Percentiles rank a stretch among this genome's conserved stretches.
These are phyloP conservation scores for Apocrypta bakeri DNA, from an alignment of 1,140 invertebrate genomes.

Conservation along the genomic window DNA sequence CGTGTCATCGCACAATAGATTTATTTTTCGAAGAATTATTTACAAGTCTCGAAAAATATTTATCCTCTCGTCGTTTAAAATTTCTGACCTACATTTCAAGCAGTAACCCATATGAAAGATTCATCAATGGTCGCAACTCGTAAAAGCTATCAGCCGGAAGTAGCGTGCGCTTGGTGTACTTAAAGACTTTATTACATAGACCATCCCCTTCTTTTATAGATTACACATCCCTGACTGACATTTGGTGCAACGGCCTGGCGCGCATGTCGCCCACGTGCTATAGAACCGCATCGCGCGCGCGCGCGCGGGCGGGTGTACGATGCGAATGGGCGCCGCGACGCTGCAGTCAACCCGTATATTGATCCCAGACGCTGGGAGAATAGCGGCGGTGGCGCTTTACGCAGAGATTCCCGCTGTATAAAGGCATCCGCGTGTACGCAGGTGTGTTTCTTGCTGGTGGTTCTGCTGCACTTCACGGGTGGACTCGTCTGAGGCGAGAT, in stretches of 20 bases:
- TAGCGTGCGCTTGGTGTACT: background rate
- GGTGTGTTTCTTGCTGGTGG: background rate
- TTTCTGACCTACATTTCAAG: background rate
- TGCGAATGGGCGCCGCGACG: background rate
- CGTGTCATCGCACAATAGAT: no score
- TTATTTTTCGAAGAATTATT: no score
- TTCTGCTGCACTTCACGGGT: conserved; percentile 12
- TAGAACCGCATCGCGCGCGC: conserved; percentile 21
- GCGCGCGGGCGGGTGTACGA: background rate
- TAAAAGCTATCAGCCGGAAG: background rate
- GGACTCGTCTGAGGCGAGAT: conserved; percentile 18
- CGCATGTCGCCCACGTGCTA: conserved; percentile 42
- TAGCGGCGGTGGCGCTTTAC: background rate
- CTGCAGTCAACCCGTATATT: conserved; percentile 42
- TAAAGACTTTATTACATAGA: background rate
- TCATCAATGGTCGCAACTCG: background rate
- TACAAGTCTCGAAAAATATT: no score
- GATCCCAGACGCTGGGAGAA: conserved; percentile 8
- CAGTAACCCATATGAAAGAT: no score
- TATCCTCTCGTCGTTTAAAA: no score
- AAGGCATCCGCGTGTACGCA: background rate
- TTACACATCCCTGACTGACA: background rate
- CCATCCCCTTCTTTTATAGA: background rate
- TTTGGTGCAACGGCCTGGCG: conserved; percentile 6
- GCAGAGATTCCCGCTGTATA: background rate